Base-by-base conservation (phyloP, 2,113 vertebrate species). In the Pelmatolapia mariae region DNA sequence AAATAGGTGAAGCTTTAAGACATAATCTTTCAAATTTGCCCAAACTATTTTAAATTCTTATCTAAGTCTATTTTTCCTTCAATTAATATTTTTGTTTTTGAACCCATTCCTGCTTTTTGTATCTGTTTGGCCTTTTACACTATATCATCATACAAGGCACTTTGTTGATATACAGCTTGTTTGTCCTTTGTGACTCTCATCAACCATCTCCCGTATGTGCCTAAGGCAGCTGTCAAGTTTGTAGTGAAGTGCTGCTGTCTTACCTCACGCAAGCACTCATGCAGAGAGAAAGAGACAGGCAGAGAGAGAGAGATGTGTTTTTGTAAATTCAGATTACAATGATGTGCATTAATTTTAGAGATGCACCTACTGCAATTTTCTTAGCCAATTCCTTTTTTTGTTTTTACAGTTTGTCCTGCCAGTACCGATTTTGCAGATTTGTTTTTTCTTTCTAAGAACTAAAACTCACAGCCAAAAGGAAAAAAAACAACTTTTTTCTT, bases 131-230 rank as follows among this genome's bases (percentile, higher is more conserved):
- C 22, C 80, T 87, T 89, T 78, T 82, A 81, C 22, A 9, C 73
- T 81, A 50, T 78, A 80, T 89, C 82, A 79, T 36, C 79, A 82
- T 57, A 78, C 61, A 88, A 88, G 87, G 83, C 80, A 82, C 86
- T 93, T 90, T 90, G 93, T 88, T 91, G 92, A 91, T 78, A 10
- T 87, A 73, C 80, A 82, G 86, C 89, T 87, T 88, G 92, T 93
- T 94, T 94, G 90, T 94, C 93, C 88, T 87, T 71, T 83, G 79
- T 89, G 89, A 93, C 92, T 92, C 83, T 91, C 92, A 92, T 92
- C 90, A 93, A 91, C 87, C 89, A 59, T 68, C 66, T 80, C 53
- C 90, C 59, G 3, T 83, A 76, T 91, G 92, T 79, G 92, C 93
- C 92, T 8, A 81, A 92, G 93, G 95, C 92, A 82, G 82, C 89